Evolutionary conservation across 92 coral and sea anemone species (phyloP).

Genomic region (Anthopleura xanthogrammica): DNA sequence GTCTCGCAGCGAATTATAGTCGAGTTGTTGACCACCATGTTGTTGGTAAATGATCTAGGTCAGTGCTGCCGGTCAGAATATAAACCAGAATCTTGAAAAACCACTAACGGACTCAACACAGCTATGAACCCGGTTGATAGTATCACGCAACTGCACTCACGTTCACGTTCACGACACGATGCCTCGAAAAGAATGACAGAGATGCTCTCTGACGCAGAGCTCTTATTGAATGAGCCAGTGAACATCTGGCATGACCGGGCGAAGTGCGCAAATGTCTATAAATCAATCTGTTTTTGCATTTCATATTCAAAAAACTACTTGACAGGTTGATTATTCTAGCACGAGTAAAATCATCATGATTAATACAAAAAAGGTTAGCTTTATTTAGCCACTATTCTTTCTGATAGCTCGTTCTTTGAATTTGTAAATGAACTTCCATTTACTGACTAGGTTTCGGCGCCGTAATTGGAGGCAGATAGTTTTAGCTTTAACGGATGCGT

Average conservation of each 20-base stretch:
- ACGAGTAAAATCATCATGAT: background rate
- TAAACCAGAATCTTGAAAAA: background rate
- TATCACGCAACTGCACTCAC: conserved; percentile 24
- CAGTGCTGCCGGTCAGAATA: background rate
- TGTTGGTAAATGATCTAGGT: background rate
- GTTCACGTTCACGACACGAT: conserved; percentile 26
- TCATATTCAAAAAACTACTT: conserved; percentile 29
- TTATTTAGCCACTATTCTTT: background rate
- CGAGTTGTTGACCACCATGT: conserved; percentile 14
- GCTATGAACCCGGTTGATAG: background rate
- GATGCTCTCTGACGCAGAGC: conserved; percentile 5
- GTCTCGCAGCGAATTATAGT: conserved; percentile 7
- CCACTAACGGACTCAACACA: conserved; percentile 5
- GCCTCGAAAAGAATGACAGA: conserved; percentile 8
- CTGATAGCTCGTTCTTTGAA: background rate
- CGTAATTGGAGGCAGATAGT: background rate
- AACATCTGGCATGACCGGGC: conserved; percentile 24
- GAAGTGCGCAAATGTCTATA: conserved; percentile 48
- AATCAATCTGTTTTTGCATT: conserved; percentile 55
- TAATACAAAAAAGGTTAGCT: background rate
- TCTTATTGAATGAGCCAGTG: conserved; percentile 16
- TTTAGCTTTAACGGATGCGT: background rate
- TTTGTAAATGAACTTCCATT: background rate
- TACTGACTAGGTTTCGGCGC: too few species aligned
- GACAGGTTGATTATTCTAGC: conserved; percentile 8